Evolutionary conservation across 2,888 invertebrate genomes (phyloP).

Genomic region (Acanthosepion lycidas): DNA sequence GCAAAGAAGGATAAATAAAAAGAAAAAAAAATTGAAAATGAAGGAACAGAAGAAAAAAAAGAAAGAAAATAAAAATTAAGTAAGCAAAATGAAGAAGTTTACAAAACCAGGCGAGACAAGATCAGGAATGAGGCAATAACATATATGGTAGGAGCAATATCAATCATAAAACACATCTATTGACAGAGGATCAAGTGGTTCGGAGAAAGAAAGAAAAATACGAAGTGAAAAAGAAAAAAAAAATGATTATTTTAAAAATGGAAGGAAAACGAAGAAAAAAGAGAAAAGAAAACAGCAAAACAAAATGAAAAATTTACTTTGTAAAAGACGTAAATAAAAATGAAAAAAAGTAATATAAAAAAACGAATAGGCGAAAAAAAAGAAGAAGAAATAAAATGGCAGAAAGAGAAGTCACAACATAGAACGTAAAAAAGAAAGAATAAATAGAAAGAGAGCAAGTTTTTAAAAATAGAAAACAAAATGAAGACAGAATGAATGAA

Average conservation of each 20-base stretch:
- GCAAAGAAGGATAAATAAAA: background rate
- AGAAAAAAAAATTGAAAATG: background rate
- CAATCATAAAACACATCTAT: too few relatives aligned
- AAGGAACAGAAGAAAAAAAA: conserved; percentile 44
- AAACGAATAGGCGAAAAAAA: background rate
- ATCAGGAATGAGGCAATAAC: too few relatives aligned
- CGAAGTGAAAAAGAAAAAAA: background rate
- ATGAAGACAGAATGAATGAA: background rate
- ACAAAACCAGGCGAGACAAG: background rate
- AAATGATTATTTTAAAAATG: background rate
- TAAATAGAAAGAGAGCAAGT: too few relatives aligned
- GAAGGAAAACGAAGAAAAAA: conserved; percentile 41
- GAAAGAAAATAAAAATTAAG: conserved; percentile 39
- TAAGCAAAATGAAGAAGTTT: conserved; percentile 37
- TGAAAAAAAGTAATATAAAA: background rate
- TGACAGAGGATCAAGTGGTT: too few relatives aligned
- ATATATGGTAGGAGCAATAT: too few relatives aligned
- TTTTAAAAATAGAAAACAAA: conserved; percentile 41
- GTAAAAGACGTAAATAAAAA: conserved; percentile 8
- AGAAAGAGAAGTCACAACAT: background rate
- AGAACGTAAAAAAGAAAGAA: background rate
- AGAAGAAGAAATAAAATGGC: conserved; percentile 12
- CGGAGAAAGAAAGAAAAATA: background rate
- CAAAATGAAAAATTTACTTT: too few relatives aligned
- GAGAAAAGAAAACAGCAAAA: background rate